Base-by-base conservation (phyloP, 2,113 vertebrate genomes). In the Electrona antarctica region DNA sequence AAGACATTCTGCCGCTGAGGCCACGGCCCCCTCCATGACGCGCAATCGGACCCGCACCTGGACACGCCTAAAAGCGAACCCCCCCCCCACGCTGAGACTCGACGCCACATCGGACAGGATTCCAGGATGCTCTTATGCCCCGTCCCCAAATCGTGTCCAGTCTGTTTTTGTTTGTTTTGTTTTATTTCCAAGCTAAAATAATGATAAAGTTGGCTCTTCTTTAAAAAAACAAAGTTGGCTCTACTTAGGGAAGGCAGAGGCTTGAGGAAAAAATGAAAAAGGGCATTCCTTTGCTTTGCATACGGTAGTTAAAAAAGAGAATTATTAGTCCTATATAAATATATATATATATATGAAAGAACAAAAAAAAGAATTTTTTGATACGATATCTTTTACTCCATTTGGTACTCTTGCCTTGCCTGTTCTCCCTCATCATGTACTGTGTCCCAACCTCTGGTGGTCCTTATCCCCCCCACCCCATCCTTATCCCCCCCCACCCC, bases 1-100 rank as follows among this genome's bases (percentile, higher is more conserved):
- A 99, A 98, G 92, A 99, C 97, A 0, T 98, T 99, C 90, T 88
- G 93, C 84, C 98, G 97, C 89, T 99, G 95, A 94, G 73, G 74
- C 69, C 1, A 47, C 10, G 12, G 11, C 4, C 33, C 33, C 48
- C 56, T 15, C 15, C 1, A 28, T 41, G 33, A 41, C 7, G 4
- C 11, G 9, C 51, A 67, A 65, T 62, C 61, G 50, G 58, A 70
- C 12, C 45, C 7, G 63, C 67, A 10, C 67, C 7, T 70, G 79
- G 83, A 80, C 76, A 78, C 10, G 55, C 59, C 79, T 73, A 60
- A 69, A 79, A 29, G 64, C 69, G 47, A 3, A 3, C 33, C 33
- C 3, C 33, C 3, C 33, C 33, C 33, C 78, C 77, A 64, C 84
- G 47, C 68, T 47, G 67, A 79, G 75, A 81, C 71, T 84, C 67